Percentiles rank a stretch among this genome's conserved stretches.
Evolutionary conservation across 2,113 vertebrate genomes (phyloP).

Genomic region (Taurulus bubalis): DNA sequence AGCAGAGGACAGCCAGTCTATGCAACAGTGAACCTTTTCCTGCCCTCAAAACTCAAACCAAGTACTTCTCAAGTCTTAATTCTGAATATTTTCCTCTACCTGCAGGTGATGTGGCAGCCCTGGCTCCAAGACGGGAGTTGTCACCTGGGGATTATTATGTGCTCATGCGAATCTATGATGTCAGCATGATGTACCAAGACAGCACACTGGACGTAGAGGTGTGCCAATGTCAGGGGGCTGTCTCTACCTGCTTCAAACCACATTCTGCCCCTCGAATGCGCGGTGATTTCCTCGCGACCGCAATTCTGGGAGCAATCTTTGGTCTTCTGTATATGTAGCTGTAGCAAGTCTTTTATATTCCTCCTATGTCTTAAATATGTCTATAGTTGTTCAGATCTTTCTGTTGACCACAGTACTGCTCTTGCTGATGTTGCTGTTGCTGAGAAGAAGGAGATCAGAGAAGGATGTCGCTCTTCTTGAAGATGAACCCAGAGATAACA

Average conservation of each 20-base stretch:
- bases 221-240: conserved; percentile 65
- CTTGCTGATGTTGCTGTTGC: conserved; percentile 58
- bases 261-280: neutral
- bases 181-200: conserved; percentile 50
- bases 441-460: neutral
- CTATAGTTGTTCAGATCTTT: neutral
- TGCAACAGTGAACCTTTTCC: conserved; percentile 64
- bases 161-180: conserved; percentile 66
- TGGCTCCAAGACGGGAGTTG: conserved; percentile 47
- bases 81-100: neutral
- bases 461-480: conserved; percentile 21
- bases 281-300: neutral
- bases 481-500: conserved; percentile 53
- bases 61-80: neutral
- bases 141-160: conserved; percentile 52
- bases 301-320: conserved; percentile 59
- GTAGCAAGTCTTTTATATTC: neutral
- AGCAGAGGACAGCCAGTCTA: conserved; percentile 43
- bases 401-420: conserved; percentile 55
- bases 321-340: conserved; percentile 56
- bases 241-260: conserved; percentile 46
- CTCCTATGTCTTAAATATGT: neutral
- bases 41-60: conserved; percentile 6
- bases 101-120: conserved; percentile 28
- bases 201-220: conserved; percentile 61